Evolutionary conservation across 2,888 invertebrate species (phyloP).

Genomic region (Xanthia icteritia): DNA sequence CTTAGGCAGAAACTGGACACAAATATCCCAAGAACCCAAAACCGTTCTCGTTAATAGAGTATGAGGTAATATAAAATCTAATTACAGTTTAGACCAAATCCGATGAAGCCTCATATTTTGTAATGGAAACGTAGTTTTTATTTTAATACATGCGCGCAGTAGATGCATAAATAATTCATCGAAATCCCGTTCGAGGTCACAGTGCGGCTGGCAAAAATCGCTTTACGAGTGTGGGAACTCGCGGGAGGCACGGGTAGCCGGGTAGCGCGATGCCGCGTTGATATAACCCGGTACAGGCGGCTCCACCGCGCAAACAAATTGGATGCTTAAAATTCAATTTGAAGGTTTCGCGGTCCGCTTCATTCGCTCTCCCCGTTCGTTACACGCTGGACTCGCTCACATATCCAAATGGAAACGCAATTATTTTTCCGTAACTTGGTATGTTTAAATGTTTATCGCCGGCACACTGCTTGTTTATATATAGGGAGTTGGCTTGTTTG

Average conservation of each 20-base stretch:
- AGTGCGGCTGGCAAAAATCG: constrained; percentile 83
- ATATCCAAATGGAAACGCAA: constrained; percentile 85
- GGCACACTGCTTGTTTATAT: constrained; percentile 66
- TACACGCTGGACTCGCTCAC: constrained; percentile 84
- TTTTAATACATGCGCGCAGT: constrained; percentile 48
- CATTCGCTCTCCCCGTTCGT: constrained; percentile 87
- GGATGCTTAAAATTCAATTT: constrained; percentile 91
- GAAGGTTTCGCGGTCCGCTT: constrained; percentile 90
- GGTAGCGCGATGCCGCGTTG: constrained; percentile 71
- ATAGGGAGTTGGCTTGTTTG: constrained; percentile 68
- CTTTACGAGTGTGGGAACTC: constrained; percentile 83
- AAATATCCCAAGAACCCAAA: constrained; percentile 33
- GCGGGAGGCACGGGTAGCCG: constrained; percentile 64
- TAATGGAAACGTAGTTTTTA: constrained; percentile 52
- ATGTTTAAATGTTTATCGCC: constrained; percentile 79
- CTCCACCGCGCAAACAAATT: constrained; percentile 88
- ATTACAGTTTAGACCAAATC: constrained; percentile 28
- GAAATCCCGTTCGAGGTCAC: constrained; percentile 78
- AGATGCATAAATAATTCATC: constrained; percentile 81
- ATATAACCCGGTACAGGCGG: constrained; percentile 77
- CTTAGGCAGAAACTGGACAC: not conserved
- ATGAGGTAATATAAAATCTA: not conserved
- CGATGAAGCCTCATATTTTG: constrained; percentile 34
- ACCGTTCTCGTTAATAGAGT: constrained; percentile 11
- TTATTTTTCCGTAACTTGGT: constrained; percentile 83